Base-by-base conservation (phyloP, 2,888 invertebrate species). In the Taphrorychus bicolor region DNA sequence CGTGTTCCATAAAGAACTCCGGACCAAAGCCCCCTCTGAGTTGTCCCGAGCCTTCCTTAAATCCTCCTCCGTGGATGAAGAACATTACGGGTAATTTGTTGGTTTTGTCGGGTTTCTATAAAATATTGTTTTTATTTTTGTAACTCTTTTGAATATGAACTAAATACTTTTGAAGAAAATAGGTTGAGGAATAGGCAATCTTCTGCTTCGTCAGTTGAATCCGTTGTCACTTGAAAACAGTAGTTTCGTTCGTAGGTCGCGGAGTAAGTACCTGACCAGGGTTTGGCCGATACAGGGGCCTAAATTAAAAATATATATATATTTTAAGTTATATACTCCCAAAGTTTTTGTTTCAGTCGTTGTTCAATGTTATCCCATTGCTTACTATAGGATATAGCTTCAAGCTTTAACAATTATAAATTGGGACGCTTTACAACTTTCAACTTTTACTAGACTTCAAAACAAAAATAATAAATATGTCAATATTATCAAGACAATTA, bases 51-150 rank as follows among this genome's bases (percentile, higher is more conserved):
- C 74, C 74, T 53, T 70, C 69, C 3, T 70, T 59, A 42, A 74
- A 76, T 5, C 66, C 67, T 24, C 76, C 76, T 4, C 74, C 75
- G 57, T 76, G 74, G 7, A 75, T 72, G 57, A 70, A 71, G 14
- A 76, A 70, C 64, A 76, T 65, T 2, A 76, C 76, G n/a, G 76
- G 75, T n/a, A 74, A 49, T 7, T 52, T 60, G 7, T 67, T 51
- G 32, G 56, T 42, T 0, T 14, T 65, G 41, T 48, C n/a, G 40
- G 73, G 70, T 59, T 67, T 32, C 32, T 19, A 51, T n/a, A 18
- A 51, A n/a, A n/a, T n/a, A n/a, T n/a, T n/a, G n/a, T n/a, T n/a
- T n/a, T n/a, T n/a, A n/a, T n/a, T n/a, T n/a, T n/a, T n/a, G n/a
- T n/a, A n/a, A n/a, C n/a, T n/a, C 18, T 16, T 32, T 32, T 32